Base-by-base conservation (phyloP, 2,113 vertebrate species). In the Polyodon spathula region DNA sequence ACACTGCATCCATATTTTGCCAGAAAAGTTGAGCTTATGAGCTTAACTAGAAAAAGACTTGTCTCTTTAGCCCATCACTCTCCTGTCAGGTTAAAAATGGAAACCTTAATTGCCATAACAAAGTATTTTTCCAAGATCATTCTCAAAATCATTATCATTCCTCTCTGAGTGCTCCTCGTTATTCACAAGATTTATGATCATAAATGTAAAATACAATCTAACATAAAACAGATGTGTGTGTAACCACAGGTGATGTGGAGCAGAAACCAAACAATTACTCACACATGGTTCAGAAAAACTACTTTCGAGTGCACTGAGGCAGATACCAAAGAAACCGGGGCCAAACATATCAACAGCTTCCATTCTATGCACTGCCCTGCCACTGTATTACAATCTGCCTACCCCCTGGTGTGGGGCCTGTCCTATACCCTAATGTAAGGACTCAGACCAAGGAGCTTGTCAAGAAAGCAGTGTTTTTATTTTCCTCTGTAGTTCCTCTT, bases 231-330 rank as follows among this genome's bases (percentile, higher is more conserved):
- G 78, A 85, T 86, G 84, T 75, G 76, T 61, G 61, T 68, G 56
- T 76, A 85, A 86, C 84, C 84, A 81, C 82, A 85, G 86, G 86
- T 88, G 81, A 86, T 66, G 70, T 67, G 61, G 68, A 71, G 75
- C 70, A 62, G 64, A 51, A 53, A 78, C 67, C 75, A 67, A 72
- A 58, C 65, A 56, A 69, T 75, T 69, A 60, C 67, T 69, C 65
- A 60, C 27, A 44, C 37, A 37, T 62, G 56, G 27, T 44, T 63
- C 48, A 66, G 68, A 70, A 68, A 68, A 37, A 68, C 43, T 64
- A 56, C 62, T 27, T 27, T 27, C 27, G 27, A 27, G 27, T 27
- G 27, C 27, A 27, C 27, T 27, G 27, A 27, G 27, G 27, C 27
- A 27, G 27, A 27, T 27, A 27, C 27, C 27, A 3, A 27, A 27